These are phyloP conservation scores for Endotricha flammealis DNA, from an alignment of 2,888 invertebrate species.

Conservation along the genomic window DNA sequence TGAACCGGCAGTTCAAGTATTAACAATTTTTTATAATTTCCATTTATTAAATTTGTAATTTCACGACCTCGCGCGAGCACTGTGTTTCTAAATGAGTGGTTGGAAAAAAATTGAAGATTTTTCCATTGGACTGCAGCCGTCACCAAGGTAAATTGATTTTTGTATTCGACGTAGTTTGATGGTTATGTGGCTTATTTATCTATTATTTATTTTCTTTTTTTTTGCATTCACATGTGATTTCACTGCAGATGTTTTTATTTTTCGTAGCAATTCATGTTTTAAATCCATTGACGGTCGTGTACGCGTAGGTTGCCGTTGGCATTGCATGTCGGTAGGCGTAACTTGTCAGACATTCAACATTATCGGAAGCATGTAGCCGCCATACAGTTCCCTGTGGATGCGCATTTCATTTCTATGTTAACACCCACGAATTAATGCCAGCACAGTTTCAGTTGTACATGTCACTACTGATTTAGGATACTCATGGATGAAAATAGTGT, in stretches of 20 bases:
- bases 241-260: constrained; percentile 70
- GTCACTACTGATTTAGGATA: constrained; percentile 5
- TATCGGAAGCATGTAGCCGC: constrained; percentile 47
- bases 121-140: constrained; percentile 31
- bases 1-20: neutral
- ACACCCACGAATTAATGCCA: neutral
- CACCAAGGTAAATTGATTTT: constrained; percentile 57
- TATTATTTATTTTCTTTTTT: constrained; percentile 63
- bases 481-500: constrained; percentile 1
- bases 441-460: constrained; percentile 1
- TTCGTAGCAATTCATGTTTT: constrained; percentile 68
- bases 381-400: constrained; percentile 48
- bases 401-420: constrained; percentile 66
- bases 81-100: neutral
- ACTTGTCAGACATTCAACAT: constrained; percentile 27
- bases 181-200: constrained; percentile 76
- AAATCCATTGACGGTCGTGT: constrained; percentile 18
- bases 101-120: constrained; percentile 38
- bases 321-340: constrained; percentile 52
- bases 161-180: constrained; percentile 54
- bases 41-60: constrained; percentile 24
- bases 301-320: constrained; percentile 18
- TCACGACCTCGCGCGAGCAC: neutral
- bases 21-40: neutral
- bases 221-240: constrained; percentile 79